Evolutionary conservation across 1,140 invertebrate genomes (phyloP).

Genomic region (Arctopsyche grandis): DNA sequence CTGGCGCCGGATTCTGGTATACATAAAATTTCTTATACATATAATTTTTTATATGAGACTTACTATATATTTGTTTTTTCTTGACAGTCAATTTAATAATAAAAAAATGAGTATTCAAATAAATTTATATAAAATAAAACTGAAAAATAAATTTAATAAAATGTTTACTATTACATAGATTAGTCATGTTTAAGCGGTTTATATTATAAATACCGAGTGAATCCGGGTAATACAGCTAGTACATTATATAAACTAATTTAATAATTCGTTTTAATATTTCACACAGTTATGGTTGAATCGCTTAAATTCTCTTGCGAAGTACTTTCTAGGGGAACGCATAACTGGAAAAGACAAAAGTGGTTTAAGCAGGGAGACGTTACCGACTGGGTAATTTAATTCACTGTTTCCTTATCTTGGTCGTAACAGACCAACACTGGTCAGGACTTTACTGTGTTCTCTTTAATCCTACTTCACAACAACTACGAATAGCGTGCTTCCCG

Average conservation of each 20-base stretch:
- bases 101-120: too few species aligned
- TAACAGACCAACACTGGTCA: background rate
- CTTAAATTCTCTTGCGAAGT: conserved; percentile 8
- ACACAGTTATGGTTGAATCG: conserved; percentile 5
- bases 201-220: too few species aligned
- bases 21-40: too few species aligned
- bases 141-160: too few species aligned
- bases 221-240: too few species aligned
- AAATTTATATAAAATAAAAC: background rate
- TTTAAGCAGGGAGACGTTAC: conserved; percentile 1
- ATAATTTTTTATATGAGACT: too few species aligned
- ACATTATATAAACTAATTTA: too few species aligned
- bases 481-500: background rate
- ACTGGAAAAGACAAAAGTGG: conserved; percentile 45
- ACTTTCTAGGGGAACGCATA: conserved; percentile 16
- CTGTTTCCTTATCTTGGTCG: conserved; percentile 47
- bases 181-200: too few species aligned
- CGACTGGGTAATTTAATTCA: conserved; percentile 48
- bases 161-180: too few species aligned
- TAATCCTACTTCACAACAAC: background rate
- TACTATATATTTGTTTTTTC: too few species aligned
- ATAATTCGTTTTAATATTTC: conserved; percentile 25
- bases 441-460: background rate
- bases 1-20: too few species aligned
- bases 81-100: too few species aligned